Evolutionary conservation across 2,888 invertebrate species (phyloP), one percentile per base, ranked within the genome.

Genomic region (Dastarcus helophoroides): DNA sequence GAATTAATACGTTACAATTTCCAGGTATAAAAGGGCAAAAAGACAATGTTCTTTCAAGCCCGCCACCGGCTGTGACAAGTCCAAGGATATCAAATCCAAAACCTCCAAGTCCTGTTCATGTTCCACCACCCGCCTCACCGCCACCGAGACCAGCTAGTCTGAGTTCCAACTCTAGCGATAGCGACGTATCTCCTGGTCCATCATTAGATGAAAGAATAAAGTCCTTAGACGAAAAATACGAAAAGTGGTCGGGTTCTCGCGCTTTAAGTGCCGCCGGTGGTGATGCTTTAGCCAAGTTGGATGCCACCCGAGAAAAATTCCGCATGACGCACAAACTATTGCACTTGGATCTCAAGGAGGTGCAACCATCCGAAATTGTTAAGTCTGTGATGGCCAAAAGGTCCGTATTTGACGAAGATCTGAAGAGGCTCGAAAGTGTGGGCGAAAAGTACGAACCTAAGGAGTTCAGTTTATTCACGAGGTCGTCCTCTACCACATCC

Each of bases 361-460:
- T 30, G 31, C 86, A 91, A 56, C 93, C 91, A 0, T 93, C 93
- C 13, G 91, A 91, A 48, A 91, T 94, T 49, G 85, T 91, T 21
- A 85, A 88, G 51, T 86, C 89, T 13, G 73, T 95, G 47, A 69
- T 94, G 50, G 88, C 91, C 3, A 88, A 89, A 59, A 79, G 84
- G 40, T 91, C 90, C 29, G 88, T 95, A 31, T 94, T 95, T 61
- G 95, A 95, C 57, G 94, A 94, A 59, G 95, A 95, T 58, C 77
- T 84, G 22, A 90, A 93, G 61, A 71, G 95, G 17, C 67, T 95
- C 35, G 91, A 91, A 59, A 86, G 85, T 50, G 79, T 84, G 34
- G 71, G 79, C 54, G 78, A 90, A 60, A 76, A 86, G 64, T 77
- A 88, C 64, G 75, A 90, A 64, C 76, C 69, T 37, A 68, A 59